A percentile compares a stretch with the other conserved stretches of the same genome.
phyloP scores from a whole-genome alignment of 2,888 invertebrate genomes.

The Lysandra bellargus region DNA sequence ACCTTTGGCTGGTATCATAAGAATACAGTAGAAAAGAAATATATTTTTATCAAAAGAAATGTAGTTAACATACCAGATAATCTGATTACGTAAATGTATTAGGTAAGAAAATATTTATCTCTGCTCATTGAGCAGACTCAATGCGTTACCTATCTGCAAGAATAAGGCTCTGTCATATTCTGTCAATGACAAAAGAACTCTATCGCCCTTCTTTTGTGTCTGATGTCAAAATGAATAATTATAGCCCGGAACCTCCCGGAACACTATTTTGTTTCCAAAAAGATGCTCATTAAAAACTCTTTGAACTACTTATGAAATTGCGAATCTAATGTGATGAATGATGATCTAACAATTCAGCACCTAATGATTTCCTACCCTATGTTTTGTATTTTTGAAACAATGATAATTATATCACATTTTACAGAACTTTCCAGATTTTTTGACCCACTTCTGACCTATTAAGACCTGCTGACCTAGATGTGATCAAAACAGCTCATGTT shows the following conservation, averaged over 20 bases:
- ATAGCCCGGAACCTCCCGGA: not conserved
- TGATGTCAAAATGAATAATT: not conserved
- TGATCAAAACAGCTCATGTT: constrained; percentile 24
- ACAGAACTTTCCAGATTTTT: not conserved
- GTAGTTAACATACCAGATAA: too few species aligned
- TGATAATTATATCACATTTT: not conserved
- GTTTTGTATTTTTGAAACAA: constrained; percentile 5
- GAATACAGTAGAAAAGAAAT: too few species aligned
- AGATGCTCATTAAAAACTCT: not conserved
- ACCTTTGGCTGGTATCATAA: too few species aligned
- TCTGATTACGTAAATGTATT: too few species aligned
- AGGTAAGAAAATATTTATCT: too few species aligned
- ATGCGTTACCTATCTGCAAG: too few species aligned
- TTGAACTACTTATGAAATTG: not conserved
- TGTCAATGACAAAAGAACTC: too few species aligned
- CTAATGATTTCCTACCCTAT: not conserved
- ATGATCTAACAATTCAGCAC: not conserved
- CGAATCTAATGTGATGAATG: not conserved
- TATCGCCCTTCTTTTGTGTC: not conserved
- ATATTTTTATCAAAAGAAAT: too few species aligned
- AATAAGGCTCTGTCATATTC: too few species aligned
- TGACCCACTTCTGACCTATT: constrained; percentile 22
- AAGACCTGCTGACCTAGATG: constrained; percentile 26
- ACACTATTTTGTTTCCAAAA: not conserved
- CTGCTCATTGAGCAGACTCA: too few species aligned